Conservation (phyloP, 2,888 invertebrate genomes). For the Aproaerema taeniolella region DNA sequence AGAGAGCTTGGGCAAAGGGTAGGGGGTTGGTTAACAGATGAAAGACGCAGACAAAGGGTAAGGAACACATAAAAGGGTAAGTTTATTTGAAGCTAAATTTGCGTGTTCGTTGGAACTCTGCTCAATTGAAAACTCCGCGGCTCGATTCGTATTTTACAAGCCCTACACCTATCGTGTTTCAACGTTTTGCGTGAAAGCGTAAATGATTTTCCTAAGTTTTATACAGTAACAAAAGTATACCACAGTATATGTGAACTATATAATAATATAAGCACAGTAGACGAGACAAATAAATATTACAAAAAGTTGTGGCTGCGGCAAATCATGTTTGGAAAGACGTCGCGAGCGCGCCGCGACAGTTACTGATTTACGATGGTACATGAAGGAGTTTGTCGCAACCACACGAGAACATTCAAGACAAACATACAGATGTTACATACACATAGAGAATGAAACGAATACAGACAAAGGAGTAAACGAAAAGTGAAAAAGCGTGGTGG, state of each 20-base stretch:
- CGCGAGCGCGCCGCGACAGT: constrained; percentile 27
- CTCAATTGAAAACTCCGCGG: constrained; percentile 68
- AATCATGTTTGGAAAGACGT: constrained; percentile 41
- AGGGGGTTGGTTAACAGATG: constrained; percentile 82
- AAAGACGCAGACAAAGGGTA: constrained; percentile 89
- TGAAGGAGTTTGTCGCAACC: constrained; percentile 60
- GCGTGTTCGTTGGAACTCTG: constrained; percentile 75
- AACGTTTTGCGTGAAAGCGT: constrained; percentile 77
- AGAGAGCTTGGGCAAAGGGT: constrained; percentile 73
- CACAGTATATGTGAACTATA: constrained; percentile 67
- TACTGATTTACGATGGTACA: constrained; percentile 36
- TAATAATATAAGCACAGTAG: constrained; percentile 75
- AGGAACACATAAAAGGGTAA: constrained; percentile 79
- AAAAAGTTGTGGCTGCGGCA: constrained; percentile 68
- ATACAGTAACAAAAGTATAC: constrained; percentile 66
- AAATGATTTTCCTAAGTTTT: constrained; percentile 76
- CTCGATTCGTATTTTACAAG: constrained; percentile 62
- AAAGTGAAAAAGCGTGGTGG: constrained; percentile 72
- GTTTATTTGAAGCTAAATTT: constrained; percentile 77
- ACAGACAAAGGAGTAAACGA: constrained; percentile 74
- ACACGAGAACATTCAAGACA: constrained; percentile 72
- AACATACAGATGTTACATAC: constrained; percentile 79
- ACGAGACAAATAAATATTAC: constrained; percentile 76
- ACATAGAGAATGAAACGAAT: constrained; percentile 78
- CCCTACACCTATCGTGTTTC: constrained; percentile 69